Conservation (phyloP, 2,113 vertebrate species). For the Lampris megalopsis region DNA sequence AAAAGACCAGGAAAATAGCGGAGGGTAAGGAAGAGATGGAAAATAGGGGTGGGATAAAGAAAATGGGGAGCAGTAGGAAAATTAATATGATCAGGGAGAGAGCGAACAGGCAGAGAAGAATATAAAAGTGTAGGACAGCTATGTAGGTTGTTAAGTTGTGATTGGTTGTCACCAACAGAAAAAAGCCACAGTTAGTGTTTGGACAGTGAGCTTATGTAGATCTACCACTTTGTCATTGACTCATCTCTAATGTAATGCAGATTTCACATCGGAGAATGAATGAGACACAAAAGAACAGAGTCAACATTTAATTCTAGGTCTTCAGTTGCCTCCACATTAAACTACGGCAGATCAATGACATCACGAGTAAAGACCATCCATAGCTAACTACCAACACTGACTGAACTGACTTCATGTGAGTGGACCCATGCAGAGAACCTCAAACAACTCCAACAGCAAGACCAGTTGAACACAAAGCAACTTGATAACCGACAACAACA, state of each 20-base stretch:
- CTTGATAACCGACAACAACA: slow-evolving; percentile 17
- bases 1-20: slow-evolving; percentile 15
- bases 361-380: background rate
- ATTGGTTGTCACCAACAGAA: slow-evolving; percentile 14
- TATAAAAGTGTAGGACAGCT: background rate
- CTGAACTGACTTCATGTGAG: background rate
- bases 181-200: background rate
- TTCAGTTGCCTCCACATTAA: background rate
- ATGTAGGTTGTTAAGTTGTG: background rate
- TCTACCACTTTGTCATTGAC: background rate
- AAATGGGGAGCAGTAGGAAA: background rate
- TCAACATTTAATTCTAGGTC: background rate
- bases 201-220: slow-evolving; percentile 23
- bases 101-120: background rate
- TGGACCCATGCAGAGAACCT: background rate
- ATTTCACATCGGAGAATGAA: background rate
- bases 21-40: slow-evolving; percentile 16
- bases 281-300: background rate
- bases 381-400: slow-evolving; percentile 15
- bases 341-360: slow-evolving; percentile 6
- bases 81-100: background rate
- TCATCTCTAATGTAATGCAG: background rate
- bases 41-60: background rate
- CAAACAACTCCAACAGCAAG: background rate
- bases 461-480: background rate